Evolutionary conservation across 2,797 vertebrate genomes (phyloP), one percentile per base, ranked within the genome.

Genomic region (Anomalospiza imberbis): DNA sequence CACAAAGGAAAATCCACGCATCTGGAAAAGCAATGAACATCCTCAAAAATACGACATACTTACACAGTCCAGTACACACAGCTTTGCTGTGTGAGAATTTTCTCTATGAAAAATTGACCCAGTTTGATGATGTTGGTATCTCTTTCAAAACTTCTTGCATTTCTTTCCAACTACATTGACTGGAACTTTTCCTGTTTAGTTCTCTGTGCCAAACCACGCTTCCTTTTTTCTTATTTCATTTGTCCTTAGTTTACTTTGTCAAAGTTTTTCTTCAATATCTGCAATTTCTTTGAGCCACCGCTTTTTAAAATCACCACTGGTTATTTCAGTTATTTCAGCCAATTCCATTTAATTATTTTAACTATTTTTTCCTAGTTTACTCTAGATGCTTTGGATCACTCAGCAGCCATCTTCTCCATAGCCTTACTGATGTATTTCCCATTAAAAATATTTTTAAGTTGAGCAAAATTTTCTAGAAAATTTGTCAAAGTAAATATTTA

Each of bases 11-110:
- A 93, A 94, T 62, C 86, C 36, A 78, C 32, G 58, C 93, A 94
- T 95, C 88, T 95, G 94, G 80, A 93, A 95, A 95, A 91, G 85
- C 88, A 90, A 91, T 47, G 44, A 88, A 88, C 25, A 88, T 90
- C 88, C 91, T 90, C 73, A 60, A 88, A 95, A 86, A 65, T 22
- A 45, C 44, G 77, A 57, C 83, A 89, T 85, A 57, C 38, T 95
- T 87, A 38, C 62, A 87, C 9, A 87, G 31, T 12, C 45, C 74
- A 85, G 60, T 19, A 84, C 71, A 85, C 44, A 67, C 1, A 66
- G 44, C 8, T 85, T 63, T 36, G 94, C 19, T 24, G 40, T 84
- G 73, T 84, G 88, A 91, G 73, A 96, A 91, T 51, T 77, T 91
- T 88, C 83, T 78, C 51, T 72, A 54, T 8, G 48, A 84, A 86